Conservation (phyloP, 2,113 vertebrate species). For the Prionailurus viverrinus region DNA sequence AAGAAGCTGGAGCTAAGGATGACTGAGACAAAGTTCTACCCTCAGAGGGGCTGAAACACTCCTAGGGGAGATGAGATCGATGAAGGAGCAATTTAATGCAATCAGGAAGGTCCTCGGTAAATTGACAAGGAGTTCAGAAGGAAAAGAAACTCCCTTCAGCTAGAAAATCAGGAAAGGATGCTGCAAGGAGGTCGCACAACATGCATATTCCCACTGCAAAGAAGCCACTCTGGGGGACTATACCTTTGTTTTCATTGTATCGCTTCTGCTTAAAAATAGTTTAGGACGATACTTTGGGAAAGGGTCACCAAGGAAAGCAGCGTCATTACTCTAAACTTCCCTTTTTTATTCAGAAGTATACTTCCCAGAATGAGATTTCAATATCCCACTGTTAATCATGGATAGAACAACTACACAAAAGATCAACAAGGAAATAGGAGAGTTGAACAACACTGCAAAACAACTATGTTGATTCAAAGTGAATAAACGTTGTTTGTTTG, state of each 20-base stretch:
- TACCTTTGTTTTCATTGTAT: background rate
- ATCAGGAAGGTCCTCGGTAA: background rate
- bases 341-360: background rate
- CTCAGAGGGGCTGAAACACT: background rate
- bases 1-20: background rate
- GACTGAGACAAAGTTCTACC: background rate
- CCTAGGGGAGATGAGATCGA: background rate
- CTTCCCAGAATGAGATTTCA: background rate
- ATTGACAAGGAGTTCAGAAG: background rate
- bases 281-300: background rate
- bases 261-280: background rate
- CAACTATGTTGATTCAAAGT: background rate
- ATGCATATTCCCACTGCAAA: background rate
- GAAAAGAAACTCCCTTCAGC: background rate
- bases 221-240: background rate
- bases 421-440: no score
- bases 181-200: background rate
- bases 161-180: background rate
- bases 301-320: background rate
- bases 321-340: background rate
- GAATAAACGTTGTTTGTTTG: no score
- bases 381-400: no score
- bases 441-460: background rate
- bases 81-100: background rate
- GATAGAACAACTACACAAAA: background rate